Evolutionary conservation across 2,888 invertebrate genomes (phyloP), one percentile per base, ranked within the genome.

Genomic region (Chaetoderma sp.): DNA sequence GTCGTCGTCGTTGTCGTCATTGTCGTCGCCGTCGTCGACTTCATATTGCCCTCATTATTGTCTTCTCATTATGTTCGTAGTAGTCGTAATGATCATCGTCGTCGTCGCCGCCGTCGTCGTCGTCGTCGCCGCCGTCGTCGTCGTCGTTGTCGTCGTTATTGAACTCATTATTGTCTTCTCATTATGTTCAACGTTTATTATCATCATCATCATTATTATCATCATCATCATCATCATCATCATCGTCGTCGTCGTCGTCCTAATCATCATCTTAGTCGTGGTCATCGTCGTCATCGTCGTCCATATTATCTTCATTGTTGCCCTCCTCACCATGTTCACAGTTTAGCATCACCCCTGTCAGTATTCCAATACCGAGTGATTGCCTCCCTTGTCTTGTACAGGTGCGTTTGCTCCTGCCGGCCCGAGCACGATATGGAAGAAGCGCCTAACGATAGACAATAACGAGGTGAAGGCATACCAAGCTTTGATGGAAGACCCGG

Each of bases 341-440:
- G 10, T 65, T 60, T n/a, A 59, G 54, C 28, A 32, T 18, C 30
- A 36, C 45, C 33, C 36, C 18, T 36, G 39, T 55, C 44, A 45
- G 5, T 55, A 30, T 28, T 47, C 28, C 32, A 50, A 39, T 39
- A 21, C 39, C n/a, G n/a, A n/a, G n/a, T n/a, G n/a, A n/a, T n/a
- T n/a, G n/a, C n/a, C n/a, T n/a, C n/a, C n/a, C n/a, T n/a, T n/a
- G n/a, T n/a, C 18, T 33, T 23, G 70, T 74, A 93, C 93, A 63
- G 95, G 96, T 70, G 94, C 94, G 73, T 91, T 97, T 87, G 94
- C 95, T 0, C 95, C 95, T 4, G 96, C 96, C 0, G 94, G 95
- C 0, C 94, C 94, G 10, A 94, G 95, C 68, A 95, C 96, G 16
- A 94, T 97, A 57, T 96, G 96, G 92, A 97, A 97, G 87, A 92